Conservation (phyloP, 2,113 vertebrate species). For the Recurvirostra avosetta region DNA sequence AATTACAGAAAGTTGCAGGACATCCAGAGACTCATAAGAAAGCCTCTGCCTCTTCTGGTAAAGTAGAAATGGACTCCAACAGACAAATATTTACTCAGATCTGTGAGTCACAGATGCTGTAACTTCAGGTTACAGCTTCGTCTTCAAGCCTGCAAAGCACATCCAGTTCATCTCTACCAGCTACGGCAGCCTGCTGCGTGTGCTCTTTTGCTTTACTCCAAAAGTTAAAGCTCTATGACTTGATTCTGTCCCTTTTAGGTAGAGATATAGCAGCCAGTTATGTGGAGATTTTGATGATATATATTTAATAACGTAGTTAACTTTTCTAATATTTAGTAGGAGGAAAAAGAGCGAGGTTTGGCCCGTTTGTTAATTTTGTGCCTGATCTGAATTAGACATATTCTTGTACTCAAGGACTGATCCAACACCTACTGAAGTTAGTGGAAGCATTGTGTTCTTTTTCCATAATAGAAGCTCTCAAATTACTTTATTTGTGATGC, state of each 20-base stretch:
- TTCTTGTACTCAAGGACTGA: not conserved
- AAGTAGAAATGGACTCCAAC: not conserved
- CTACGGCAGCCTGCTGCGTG: not conserved
- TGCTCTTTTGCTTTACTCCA: not conserved
- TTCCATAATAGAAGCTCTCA: not conserved
- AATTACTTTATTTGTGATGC: not conserved
- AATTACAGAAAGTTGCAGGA: slow-evolving; percentile 5
- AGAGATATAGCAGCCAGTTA: not conserved
- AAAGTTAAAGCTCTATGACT: not conserved
- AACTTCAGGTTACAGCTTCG: not conserved
- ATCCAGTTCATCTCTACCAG: not conserved
- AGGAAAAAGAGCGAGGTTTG: not conserved
- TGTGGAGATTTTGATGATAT: not conserved
- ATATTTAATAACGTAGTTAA: not conserved
- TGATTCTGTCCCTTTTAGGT: not conserved
- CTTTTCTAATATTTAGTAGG: not conserved
- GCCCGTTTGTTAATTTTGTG: not conserved
- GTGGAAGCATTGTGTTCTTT: not conserved
- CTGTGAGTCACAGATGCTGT: not conserved
- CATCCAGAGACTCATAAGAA: not conserved
- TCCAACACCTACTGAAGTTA: not conserved
- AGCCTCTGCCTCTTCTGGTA: not conserved
- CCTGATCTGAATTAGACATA: not conserved
- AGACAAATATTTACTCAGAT: slow-evolving; percentile 43
- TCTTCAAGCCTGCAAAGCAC: not conserved